Evolutionary conservation across 2,113 vertebrate genomes (phyloP).

Genomic region (Zosterops japonicus): DNA sequence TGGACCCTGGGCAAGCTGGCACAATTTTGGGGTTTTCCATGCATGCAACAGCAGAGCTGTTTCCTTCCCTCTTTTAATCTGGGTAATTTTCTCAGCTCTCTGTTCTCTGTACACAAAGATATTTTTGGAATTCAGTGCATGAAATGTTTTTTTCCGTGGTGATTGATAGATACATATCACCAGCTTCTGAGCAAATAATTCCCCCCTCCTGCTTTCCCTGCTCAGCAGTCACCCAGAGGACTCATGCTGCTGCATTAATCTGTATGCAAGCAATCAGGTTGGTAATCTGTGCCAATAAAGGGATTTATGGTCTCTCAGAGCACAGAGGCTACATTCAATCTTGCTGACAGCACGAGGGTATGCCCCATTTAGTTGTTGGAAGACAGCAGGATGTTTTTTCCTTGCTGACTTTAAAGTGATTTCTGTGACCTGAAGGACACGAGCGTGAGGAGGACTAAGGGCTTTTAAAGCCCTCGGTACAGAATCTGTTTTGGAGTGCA

Average conservation of each 20-base stretch:
- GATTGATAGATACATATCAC: conserved; percentile 18
- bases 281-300: conserved; percentile 32
- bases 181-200: background rate
- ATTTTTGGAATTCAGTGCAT: background rate
- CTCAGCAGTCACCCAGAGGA: background rate
- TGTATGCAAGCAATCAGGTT: conserved; percentile 11
- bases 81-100: background rate
- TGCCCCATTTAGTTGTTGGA: conserved; percentile 7
- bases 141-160: background rate
- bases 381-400: background rate
- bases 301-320: conserved; percentile 2
- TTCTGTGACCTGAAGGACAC: background rate
- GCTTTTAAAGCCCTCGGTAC: background rate
- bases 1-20: background rate
- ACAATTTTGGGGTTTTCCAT: background rate
- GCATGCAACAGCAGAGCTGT: background rate
- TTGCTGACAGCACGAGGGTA: conserved; percentile 26
- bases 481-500: background rate
- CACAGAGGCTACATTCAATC: background rate
- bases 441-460: background rate
- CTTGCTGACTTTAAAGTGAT: background rate
- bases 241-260: conserved; percentile 3
- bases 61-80: background rate
- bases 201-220: background rate
- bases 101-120: background rate